These are phyloP conservation scores for Drosophila bocki DNA, from an alignment of 1,140 invertebrate genomes.

Conservation along the genomic window DNA sequence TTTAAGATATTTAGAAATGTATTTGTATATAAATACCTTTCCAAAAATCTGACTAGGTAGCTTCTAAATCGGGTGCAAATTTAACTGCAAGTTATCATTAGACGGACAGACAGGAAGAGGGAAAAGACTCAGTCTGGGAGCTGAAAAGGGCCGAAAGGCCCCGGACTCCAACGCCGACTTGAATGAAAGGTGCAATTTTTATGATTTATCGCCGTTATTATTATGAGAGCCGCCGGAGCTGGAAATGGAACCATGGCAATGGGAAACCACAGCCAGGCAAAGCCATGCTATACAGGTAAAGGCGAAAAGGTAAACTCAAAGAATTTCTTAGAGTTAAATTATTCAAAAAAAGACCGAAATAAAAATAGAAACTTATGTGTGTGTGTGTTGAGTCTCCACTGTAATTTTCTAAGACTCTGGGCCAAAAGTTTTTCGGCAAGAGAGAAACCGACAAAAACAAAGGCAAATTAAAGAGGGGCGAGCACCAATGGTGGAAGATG, in stretches of 20 bases:
- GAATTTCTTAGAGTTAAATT: constrained; percentile 77
- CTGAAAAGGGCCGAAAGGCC: constrained; percentile 13
- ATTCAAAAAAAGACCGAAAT: constrained; percentile 66
- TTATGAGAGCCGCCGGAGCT: constrained; percentile 72
- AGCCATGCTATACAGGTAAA: constrained; percentile 40
- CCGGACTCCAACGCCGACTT: constrained; percentile 52
- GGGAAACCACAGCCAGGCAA: constrained; percentile 42
- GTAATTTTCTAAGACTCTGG: constrained; percentile 66
- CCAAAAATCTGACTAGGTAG: not conserved
- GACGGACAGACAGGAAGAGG: constrained; percentile 31
- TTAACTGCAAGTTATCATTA: constrained; percentile 38
- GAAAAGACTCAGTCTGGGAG: constrained; percentile 23
- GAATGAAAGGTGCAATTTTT: constrained; percentile 84
- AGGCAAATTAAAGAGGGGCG: constrained; percentile 67
- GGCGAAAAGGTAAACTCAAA: constrained; percentile 48
- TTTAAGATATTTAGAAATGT: not conserved
- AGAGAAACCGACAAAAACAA: constrained; percentile 55
- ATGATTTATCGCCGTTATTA: constrained; percentile 84
- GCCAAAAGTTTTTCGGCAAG: constrained; percentile 32
- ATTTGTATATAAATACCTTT: not conserved
- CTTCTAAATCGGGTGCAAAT: constrained; percentile 26
- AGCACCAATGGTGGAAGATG: constrained; percentile 57
- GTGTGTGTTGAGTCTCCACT: constrained; percentile 37
- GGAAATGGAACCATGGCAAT: constrained; percentile 50
- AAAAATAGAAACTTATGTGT: constrained; percentile 30